Conservation (phyloP, 2,797 vertebrate genomes). For the Chiroxiphia lanceolata region DNA sequence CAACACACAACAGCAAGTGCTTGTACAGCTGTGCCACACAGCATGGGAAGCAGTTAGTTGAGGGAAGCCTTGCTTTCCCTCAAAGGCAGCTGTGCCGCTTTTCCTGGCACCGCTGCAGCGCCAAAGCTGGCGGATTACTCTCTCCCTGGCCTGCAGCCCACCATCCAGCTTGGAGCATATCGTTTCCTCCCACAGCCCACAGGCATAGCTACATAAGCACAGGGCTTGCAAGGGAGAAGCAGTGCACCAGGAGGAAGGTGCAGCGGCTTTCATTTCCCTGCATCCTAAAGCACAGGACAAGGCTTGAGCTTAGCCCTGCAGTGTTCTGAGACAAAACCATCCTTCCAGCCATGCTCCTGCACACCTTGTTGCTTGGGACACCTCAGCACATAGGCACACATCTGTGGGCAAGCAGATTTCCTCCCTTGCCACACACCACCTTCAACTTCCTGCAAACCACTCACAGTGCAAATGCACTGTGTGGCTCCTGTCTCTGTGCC, state of each 20-base stretch:
- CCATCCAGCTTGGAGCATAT: rapidly evolving
- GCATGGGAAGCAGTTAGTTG: background rate
- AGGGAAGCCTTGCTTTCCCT: background rate
- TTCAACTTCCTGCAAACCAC: background rate
- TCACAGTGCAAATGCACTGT: rapidly evolving
- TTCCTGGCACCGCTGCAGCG: rapidly evolving
- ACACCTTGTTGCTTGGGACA: background rate
- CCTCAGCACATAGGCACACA: background rate
- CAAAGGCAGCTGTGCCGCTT: background rate
- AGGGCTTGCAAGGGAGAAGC: background rate
- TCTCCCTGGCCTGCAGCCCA: background rate
- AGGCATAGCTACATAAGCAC: background rate
- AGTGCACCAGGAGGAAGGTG: background rate
- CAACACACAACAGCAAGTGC: background rate
- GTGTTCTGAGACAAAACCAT: background rate
- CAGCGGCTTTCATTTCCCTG: background rate
- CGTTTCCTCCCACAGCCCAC: background rate
- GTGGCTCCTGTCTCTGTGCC: rapidly evolving
- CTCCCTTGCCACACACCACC: background rate
- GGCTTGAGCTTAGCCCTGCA: background rate
- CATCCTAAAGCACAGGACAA: background rate
- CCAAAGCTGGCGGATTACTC: background rate
- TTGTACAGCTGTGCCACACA: background rate
- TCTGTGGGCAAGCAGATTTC: background rate
- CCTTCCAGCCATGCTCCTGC: background rate